These are phyloP conservation scores for Fringilla coelebs DNA, from an alignment of 2,797 vertebrate genomes.

Conservation along the genomic window DNA sequence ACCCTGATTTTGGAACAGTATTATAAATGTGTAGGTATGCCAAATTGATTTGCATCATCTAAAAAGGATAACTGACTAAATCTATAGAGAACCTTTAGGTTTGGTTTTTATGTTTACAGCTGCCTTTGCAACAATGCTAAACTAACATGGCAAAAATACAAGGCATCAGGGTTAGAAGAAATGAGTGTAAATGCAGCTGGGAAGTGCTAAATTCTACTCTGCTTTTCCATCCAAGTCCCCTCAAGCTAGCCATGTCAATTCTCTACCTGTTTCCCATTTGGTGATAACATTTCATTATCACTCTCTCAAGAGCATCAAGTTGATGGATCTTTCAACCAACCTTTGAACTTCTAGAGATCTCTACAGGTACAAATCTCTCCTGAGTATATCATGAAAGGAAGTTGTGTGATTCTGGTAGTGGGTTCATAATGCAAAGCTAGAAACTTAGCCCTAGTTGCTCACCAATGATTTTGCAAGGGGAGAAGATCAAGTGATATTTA, in stretches of 20 bases:
- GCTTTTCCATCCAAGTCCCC: not conserved
- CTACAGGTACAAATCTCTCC: not conserved
- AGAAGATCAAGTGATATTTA: not conserved
- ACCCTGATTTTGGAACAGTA: not conserved
- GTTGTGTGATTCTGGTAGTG: not conserved
- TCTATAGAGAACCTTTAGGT: not conserved
- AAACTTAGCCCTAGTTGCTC: not conserved
- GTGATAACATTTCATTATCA: not conserved
- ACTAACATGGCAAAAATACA: not conserved
- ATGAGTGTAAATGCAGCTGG: not conserved
- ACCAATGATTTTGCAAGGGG: not conserved
- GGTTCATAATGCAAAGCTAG: not conserved
- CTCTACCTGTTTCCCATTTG: not conserved
- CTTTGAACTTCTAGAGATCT: not conserved
- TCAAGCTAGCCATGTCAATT: not conserved
- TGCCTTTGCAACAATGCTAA: not conserved
- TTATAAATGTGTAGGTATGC: not conserved
- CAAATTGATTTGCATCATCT: not conserved
- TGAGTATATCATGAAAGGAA: not conserved
- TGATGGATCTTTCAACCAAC: not conserved
- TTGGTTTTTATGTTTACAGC: not conserved
- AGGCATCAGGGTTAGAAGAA: not conserved
- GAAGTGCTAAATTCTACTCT: not conserved
- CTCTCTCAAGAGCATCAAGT: not conserved
- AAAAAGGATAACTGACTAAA: not conserved